Conservation (phyloP, 2,888 invertebrate species). For the Agonum fuliginosum region DNA sequence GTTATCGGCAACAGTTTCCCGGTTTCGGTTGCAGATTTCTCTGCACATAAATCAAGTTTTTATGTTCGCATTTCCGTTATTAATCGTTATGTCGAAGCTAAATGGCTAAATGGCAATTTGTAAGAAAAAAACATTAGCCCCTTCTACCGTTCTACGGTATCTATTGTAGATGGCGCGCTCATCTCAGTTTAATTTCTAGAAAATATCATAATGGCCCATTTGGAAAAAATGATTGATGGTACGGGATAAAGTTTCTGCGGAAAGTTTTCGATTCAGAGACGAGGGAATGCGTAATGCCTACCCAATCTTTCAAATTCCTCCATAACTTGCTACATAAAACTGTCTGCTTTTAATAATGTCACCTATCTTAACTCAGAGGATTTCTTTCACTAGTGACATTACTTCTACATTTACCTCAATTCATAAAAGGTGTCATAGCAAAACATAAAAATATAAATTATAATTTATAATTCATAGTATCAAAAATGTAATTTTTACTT, state of each 20-base stretch:
- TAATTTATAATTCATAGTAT: no score
- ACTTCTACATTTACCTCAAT: neutral
- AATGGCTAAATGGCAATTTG: conserved; percentile 67
- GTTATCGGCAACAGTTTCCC: conserved; percentile 69
- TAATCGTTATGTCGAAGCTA: conserved; percentile 71
- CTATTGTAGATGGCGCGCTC: conserved; percentile 53
- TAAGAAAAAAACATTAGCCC: conserved; percentile 66
- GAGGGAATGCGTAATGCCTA: conserved; percentile 17
- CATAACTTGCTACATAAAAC: conserved; percentile 25
- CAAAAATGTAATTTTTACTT: no score
- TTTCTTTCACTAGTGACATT: neutral
- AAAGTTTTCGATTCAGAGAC: conserved; percentile 45
- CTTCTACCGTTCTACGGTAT: conserved; percentile 25
- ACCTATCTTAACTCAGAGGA: conserved; percentile 12
- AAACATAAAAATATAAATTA: no score
- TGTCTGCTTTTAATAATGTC: conserved; percentile 37
- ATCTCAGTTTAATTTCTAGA: conserved; percentile 57
- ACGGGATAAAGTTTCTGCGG: conserved; percentile 38
- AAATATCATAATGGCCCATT: conserved; percentile 59
- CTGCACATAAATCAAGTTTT: conserved; percentile 71
- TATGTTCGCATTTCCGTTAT: conserved; percentile 72
- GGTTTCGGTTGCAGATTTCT: conserved; percentile 67
- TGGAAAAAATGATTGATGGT: conserved; percentile 57
- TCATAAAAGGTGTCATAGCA: no score
- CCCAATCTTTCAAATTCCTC: conserved; percentile 12